Percentiles rank a stretch among this genome's conserved stretches.
Evolutionary conservation across 2,888 invertebrate genomes (phyloP).

Genomic region (Micoletzkya japonica): DNA sequence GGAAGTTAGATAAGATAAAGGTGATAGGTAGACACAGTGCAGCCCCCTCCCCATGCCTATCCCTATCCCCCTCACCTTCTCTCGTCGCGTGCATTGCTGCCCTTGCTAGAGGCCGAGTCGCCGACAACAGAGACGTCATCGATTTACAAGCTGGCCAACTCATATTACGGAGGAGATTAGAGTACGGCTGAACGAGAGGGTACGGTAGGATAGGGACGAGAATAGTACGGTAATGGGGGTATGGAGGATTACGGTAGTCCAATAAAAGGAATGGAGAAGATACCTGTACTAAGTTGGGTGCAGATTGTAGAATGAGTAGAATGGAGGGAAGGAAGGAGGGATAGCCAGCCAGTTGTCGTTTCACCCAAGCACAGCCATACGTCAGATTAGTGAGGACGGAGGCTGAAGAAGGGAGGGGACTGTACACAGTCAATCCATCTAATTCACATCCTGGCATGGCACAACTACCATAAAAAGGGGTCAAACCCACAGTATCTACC

Average conservation of each 20-base stretch:
- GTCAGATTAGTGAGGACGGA: conserved; percentile 27
- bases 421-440: background rate
- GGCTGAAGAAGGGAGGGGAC: background rate
- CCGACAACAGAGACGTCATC: conserved; percentile 15
- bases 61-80: background rate
- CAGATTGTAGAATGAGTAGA: background rate
- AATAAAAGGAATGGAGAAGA: background rate
- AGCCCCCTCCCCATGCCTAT: background rate
- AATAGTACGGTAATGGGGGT: background rate
- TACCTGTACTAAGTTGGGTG: conserved; percentile 26
- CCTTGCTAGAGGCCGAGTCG: conserved; percentile 9
- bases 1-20: background rate
- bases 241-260: background rate
- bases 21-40: background rate
- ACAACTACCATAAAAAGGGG: background rate
- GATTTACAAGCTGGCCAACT: conserved; percentile 15
- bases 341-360: conserved; percentile 10
- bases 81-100: conserved; percentile 22
- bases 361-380: conserved; percentile 10
- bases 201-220: background rate
- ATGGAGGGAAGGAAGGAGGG: conserved; percentile 10
- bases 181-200: conserved; percentile 7
- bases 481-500: background rate
- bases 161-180: conserved; percentile 25
- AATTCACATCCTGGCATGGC: background rate